Base-by-base conservation (phyloP, 2,888 invertebrate genomes). In the Drosophila stalkeri region DNA sequence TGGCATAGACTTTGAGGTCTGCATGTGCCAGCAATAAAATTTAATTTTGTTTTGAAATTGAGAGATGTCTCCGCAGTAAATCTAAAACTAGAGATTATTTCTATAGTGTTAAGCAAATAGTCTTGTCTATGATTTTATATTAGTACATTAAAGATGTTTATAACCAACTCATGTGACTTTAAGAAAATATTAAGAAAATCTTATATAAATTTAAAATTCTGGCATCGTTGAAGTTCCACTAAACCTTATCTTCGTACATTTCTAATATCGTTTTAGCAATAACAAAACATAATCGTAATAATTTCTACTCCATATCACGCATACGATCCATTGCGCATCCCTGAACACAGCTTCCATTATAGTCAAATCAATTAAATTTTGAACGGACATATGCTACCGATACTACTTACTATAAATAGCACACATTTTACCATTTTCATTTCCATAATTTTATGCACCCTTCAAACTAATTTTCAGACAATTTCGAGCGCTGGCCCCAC, bases 401-500 rank as follows among this genome's bases (percentile, higher is more conserved):
- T 64, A 62, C 55, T 64, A 16, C 65, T 47, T 27, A 41, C 46
- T 74, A 69, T 66, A 68, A 64, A 56, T 61, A 72, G 46, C 79
- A 68, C 56, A 35, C 44, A 56, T 23, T 66, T 57, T 68, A 47
- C 44, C 60, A 60, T 60, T 49, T 60, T 55, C 62, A 66, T 81
- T 74, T 76, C 81, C 75, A 82, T 86, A 88, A 86, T 88, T 88
- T 85, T 85, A 85, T 85, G 86, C 85, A 85, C 85, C 85, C 86
- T 74, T 64, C 57, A 72, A 69, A 83, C 77, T 88, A 81, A 87
- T 85, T 85, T 77, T 77, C 72, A 62, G 71, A 71, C 73, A 71
- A 64, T 75, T 78, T 57, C 12, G 18, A 67, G 54, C 31, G 18
- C 20, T 18, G 37, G 41, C 39, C 20, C 27, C n/a, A 31, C 27